These are phyloP conservation scores for Hymenopus coronatus DNA, from an alignment of 2,888 invertebrate species.

Conservation along the genomic window DNA sequence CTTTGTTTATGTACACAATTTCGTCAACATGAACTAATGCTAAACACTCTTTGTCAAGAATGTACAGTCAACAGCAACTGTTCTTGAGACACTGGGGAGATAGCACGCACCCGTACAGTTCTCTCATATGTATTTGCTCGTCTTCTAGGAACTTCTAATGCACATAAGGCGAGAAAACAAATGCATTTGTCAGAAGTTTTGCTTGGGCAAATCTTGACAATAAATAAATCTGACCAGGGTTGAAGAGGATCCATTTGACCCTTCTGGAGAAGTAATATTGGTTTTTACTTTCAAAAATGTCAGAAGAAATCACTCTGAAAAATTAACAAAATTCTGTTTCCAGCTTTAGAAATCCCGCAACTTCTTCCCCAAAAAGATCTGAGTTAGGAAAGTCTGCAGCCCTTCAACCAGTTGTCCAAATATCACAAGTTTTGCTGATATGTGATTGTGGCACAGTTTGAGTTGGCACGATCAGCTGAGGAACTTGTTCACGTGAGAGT, in stretches of 20 bases:
- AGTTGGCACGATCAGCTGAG: neutral
- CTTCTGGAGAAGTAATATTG: neutral
- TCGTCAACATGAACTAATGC: neutral
- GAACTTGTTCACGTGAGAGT: constrained; percentile 28
- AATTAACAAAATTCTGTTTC: neutral
- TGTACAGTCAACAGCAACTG: neutral
- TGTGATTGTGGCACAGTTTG: neutral
- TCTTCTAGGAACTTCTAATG: neutral
- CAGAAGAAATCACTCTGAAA: neutral
- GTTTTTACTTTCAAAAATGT: neutral
- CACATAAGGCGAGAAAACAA: neutral
- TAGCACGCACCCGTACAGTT: neutral
- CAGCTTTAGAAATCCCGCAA: neutral
- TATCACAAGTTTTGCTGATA: neutral
- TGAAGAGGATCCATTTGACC: neutral
- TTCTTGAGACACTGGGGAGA: neutral
- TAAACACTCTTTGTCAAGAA: neutral
- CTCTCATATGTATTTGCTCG: neutral
- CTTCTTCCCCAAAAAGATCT: neutral
- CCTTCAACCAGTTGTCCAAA: neutral
- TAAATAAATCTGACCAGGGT: neutral
- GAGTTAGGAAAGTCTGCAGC: neutral
- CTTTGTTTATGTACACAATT: neutral
- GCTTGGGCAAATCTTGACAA: neutral
- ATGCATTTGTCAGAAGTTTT: neutral